These are phyloP conservation scores for Stegophylla sp. DNA, from an alignment of 2,888 invertebrate species.

Conservation along the genomic window DNA sequence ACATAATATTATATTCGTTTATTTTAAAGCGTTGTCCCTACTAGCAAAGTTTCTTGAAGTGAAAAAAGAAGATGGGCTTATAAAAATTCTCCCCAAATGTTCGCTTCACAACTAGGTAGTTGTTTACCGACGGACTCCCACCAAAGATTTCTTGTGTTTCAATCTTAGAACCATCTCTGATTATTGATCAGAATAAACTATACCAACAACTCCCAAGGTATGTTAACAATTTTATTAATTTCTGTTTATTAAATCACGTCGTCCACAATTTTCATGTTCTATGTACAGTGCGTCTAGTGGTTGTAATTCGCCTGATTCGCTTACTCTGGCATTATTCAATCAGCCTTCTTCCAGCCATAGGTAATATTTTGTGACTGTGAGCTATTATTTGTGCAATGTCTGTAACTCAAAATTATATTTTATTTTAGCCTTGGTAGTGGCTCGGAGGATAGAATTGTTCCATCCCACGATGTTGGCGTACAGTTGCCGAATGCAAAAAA, in stretches of 20 bases:
- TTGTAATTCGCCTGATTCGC: slow-evolving; percentile 64
- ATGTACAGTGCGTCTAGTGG: slow-evolving; percentile 60
- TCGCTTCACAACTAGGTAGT: slow-evolving; percentile 40
- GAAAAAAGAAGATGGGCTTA: slow-evolving; percentile 43
- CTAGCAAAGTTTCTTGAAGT: slow-evolving; percentile 52
- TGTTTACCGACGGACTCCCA: slow-evolving; percentile 61
- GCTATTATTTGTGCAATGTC: neutral
- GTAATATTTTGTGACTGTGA: slow-evolving; percentile 60
- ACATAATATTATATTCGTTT: slow-evolving; percentile 36
- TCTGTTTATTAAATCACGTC: neutral
- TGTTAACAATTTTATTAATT: neutral
- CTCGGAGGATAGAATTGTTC: slow-evolving; percentile 62
- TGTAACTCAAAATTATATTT: slow-evolving; percentile 1
- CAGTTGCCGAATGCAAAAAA: slow-evolving; percentile 62
- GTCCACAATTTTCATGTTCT: neutral
- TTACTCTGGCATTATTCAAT: slow-evolving; percentile 64
- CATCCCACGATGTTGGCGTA: slow-evolving; percentile 63
- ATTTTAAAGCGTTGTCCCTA: slow-evolving; percentile 58
- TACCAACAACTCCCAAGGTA: slow-evolving; percentile 62
- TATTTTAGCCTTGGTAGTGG: slow-evolving; percentile 61
- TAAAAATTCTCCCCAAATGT: slow-evolving; percentile 26
- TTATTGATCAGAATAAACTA: slow-evolving; percentile 63
- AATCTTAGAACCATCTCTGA: slow-evolving; percentile 62
- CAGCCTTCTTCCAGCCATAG: slow-evolving; percentile 64
- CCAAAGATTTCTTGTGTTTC: slow-evolving; percentile 63